Evolutionary conservation across 23 tunicate species (phyloP), one percentile per base, ranked within the genome.

Genomic region (Ascidia mentula): DNA sequence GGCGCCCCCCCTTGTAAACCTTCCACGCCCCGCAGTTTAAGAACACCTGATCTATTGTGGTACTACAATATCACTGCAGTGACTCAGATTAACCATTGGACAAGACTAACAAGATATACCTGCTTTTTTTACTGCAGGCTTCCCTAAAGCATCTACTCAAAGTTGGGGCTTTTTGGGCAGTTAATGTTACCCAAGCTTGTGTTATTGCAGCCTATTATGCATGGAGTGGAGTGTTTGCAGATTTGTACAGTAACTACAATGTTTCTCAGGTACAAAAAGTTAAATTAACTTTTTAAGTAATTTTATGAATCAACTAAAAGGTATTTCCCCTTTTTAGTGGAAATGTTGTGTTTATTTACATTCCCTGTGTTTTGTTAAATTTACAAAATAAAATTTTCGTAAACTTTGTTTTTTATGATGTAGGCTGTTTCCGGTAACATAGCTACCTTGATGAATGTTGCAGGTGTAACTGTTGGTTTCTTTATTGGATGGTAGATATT

Each of bases 391-490:
- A n/a, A n/a, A n/a, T 78, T 32, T n/a, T 61, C 32, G 84, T 69
- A 36, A 17, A 69, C 12, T 8, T 69, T 12, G 15, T 69, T 31
- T n/a, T n/a, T n/a, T n/a, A n/a, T n/a, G n/a, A n/a, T 82, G 18
- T 37, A 82, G 86, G 73, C 32, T 45, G 72, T 22, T 17, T 38
- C 45, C 0, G 86, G 86, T 34, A 18, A 36, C 17, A 73, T 82
- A 34, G 59, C 33, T 24, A 46, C 79, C 8, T 40, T 82, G 45
- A 72, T 73, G 37, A 46, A 46, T 46, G 72, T 34, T 45, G 79
- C 46, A 0, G 86, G 86, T 6, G 45, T 82, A 6, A 18, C 45
- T 0, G 72, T 82, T 45, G 86, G 86, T 22, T 39, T 82, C 17
- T n/a, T 73, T 12, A 22, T 82, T 1, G 40, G 42, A 6, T 82